Evolutionary conservation across 2,797 vertebrate genomes (phyloP).

Genomic region (Menidia menidia): DNA sequence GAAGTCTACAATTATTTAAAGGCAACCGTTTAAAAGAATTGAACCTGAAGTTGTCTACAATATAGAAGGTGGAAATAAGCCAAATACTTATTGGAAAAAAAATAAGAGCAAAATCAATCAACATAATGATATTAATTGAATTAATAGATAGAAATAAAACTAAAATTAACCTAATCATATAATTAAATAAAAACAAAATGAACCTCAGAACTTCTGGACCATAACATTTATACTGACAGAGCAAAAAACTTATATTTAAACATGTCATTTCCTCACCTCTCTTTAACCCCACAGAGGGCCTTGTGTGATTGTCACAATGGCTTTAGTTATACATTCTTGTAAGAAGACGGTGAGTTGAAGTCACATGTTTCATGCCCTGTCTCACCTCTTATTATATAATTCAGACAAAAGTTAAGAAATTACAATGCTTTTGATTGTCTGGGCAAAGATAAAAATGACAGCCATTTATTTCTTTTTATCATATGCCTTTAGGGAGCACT

Average conservation of each 20-base stretch:
- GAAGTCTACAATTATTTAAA: background rate
- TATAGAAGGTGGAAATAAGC: background rate
- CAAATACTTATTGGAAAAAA: background rate
- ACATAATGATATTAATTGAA: too few species aligned
- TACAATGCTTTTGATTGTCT: conserved; percentile 47
- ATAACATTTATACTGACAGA: background rate
- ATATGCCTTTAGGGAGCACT: conserved; percentile 34
- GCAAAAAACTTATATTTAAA: background rate
- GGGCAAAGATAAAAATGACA: conserved; percentile 34
- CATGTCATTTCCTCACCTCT: background rate
- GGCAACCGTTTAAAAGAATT: background rate
- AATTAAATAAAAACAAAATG: background rate
- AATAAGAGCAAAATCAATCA: background rate
- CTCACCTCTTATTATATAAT: conserved; percentile 6
- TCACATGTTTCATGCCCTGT: background rate
- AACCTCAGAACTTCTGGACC: background rate
- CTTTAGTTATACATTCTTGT: background rate
- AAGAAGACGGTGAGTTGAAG: too few species aligned
- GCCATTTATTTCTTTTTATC: conserved; percentile 40
- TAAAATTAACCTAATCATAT: background rate
- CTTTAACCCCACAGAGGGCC: background rate
- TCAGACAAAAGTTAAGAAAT: conserved; percentile 37
- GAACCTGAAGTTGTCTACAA: background rate
- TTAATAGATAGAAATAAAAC: background rate
- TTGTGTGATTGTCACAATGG: background rate